Percentiles rank a stretch among this genome's conserved stretches.
These are phyloP conservation scores for Cynopterus brachyotis DNA, from an alignment of 2,113 vertebrate genomes.

Conservation along the genomic window DNA sequence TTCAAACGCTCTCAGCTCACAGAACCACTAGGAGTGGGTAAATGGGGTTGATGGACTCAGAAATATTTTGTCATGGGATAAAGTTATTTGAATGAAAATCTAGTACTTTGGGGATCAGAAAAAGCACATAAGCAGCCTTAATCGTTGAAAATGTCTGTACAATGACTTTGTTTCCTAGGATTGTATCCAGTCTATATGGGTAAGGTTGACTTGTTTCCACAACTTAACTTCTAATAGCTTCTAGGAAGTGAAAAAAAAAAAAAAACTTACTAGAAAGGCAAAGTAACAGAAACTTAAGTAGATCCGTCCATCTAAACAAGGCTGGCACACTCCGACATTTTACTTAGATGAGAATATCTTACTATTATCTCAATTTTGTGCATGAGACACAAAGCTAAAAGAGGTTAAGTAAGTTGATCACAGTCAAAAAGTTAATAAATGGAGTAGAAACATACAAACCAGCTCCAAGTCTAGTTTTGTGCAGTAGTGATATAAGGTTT, in stretches of 20 bases:
- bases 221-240: background rate
- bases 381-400: background rate
- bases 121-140: background rate
- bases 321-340: background rate
- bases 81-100: background rate
- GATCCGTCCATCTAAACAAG: background rate
- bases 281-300: background rate
- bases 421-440: background rate
- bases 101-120: background rate
- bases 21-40: background rate
- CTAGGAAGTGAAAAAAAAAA: conserved; percentile 14
- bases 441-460: background rate
- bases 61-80: background rate
- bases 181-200: background rate
- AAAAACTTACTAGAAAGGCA: background rate
- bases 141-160: background rate
- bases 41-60: background rate
- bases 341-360: background rate
- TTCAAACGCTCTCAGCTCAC: background rate
- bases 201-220: background rate
- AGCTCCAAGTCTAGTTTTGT: background rate
- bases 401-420: background rate
- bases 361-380: background rate
- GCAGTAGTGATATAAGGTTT: background rate
- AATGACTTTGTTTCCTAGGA: background rate